A percentile compares a stretch with the other conserved stretches of the same genome.
These are phyloP conservation scores for Lacerta agilis DNA, from an alignment of 2,797 vertebrate genomes.

Conservation along the genomic window DNA sequence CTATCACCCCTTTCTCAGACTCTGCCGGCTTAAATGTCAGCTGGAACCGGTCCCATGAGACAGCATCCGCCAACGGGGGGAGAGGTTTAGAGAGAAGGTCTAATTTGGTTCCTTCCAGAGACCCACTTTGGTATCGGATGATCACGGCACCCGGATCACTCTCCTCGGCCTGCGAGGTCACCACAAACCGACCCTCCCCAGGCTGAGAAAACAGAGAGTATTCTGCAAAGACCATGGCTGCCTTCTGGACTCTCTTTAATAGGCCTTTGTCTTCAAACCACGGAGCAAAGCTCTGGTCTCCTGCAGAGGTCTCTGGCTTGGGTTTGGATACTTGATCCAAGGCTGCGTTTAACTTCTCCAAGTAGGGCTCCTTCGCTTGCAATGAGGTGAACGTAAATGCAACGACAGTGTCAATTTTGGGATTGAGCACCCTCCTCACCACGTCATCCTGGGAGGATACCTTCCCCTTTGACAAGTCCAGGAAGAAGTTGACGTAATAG, in stretches of 20 bases:
- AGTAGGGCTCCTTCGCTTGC: conserved; percentile 25
- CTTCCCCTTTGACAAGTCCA: conserved; percentile 41
- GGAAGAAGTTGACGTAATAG: not conserved
- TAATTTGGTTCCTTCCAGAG: conserved; percentile 33
- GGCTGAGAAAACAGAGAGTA: conserved; percentile 46
- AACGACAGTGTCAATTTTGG: conserved; percentile 38
- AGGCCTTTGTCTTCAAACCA: conserved; percentile 46
- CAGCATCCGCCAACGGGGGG: no score
- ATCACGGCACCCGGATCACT: conserved; percentile 43
- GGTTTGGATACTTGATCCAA: conserved; percentile 12
- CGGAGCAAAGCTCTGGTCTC: not conserved
- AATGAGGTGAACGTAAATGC: conserved; percentile 58
- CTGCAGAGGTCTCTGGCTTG: not conserved
- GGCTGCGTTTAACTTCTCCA: conserved; percentile 32
- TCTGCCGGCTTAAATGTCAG: not conserved
- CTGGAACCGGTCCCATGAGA: not conserved
- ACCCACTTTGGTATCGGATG: conserved; percentile 51
- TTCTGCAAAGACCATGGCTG: conserved; percentile 32
- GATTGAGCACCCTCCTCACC: conserved; percentile 34
- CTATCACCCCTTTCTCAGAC: not conserved
- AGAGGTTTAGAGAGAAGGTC: conserved; percentile 55
- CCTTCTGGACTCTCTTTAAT: conserved; percentile 12
- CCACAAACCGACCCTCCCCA: conserved; percentile 40
- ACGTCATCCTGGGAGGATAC: conserved; percentile 50
- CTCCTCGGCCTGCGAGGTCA: conserved; percentile 48